A percentile compares a stretch with the other conserved stretches of the same genome.
Conservation (phyloP, 2,113 vertebrate species). For the Catharus fuscescens region DNA sequence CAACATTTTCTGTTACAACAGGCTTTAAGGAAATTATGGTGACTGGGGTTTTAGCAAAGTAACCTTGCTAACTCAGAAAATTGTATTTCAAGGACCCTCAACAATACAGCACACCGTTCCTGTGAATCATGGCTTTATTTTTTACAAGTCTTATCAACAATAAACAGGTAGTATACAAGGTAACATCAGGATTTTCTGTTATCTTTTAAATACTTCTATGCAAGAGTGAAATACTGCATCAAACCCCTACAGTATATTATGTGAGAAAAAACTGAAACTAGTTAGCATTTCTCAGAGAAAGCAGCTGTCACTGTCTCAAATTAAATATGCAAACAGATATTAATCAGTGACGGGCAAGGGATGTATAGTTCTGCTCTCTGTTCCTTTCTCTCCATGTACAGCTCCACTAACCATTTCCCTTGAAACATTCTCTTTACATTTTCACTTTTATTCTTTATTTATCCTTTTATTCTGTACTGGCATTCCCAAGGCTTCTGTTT, state of each 20-base stretch:
- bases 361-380: not conserved
- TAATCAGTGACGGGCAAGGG: not conserved
- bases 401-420: not conserved
- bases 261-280: not conserved
- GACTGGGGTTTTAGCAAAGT: not conserved
- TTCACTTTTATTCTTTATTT: not conserved
- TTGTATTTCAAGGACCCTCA: not conserved
- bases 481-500: not conserved
- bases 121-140: not conserved
- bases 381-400: not conserved
- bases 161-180: not conserved
- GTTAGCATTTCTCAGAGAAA: not conserved
- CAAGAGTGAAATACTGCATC: not conserved
- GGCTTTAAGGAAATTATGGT: not conserved
- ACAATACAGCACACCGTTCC: not conserved
- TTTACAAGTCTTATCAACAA: not conserved
- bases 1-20: fast-evolving
- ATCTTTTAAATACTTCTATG: not conserved
- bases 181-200: not conserved
- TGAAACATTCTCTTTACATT: not conserved
- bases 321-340: not conserved
- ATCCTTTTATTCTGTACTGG: not conserved
- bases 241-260: not conserved
- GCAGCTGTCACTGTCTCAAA: not conserved
- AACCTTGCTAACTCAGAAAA: not conserved